Evolutionary conservation across 1,140 invertebrate species (phyloP).

Genomic region (Ephestia elutella): DNA sequence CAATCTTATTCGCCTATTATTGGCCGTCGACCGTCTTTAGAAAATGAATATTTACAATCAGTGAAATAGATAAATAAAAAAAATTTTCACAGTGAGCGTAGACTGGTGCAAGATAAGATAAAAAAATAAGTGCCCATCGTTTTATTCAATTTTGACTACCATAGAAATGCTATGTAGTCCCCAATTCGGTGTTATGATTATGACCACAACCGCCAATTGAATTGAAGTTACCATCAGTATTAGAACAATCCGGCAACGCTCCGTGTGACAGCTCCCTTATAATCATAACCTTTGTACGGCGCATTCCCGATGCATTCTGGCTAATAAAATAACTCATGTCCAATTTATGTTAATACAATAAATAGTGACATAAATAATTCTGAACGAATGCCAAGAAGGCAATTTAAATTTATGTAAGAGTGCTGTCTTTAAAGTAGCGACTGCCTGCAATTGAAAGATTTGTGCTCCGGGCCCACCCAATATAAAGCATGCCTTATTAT

Average conservation of each 20-base stretch:
- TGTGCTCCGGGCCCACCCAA: constrained; percentile 18
- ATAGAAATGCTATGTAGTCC: too few species aligned
- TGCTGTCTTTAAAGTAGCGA: constrained; percentile 34
- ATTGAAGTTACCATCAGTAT: too few species aligned
- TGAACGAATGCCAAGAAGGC: constrained; percentile 51
- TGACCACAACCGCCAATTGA: too few species aligned
- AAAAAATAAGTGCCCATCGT: too few species aligned
- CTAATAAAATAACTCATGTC: constrained; percentile 73
- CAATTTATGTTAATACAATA: constrained; percentile 75
- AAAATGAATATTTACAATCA: too few species aligned
- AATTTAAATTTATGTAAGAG: constrained; percentile 66
- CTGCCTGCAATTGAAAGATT: constrained; percentile 33
- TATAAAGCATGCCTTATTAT: background rate
- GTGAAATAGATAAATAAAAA: too few species aligned
- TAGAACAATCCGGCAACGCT: background rate
- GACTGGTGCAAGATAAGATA: too few species aligned
- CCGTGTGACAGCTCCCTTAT: constrained; percentile 23
- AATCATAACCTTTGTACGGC: constrained; percentile 65
- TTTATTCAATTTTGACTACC: too few species aligned
- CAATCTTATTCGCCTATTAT: too few species aligned
- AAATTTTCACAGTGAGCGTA: too few species aligned
- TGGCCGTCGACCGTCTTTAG: too few species aligned
- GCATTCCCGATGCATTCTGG: constrained; percentile 59
- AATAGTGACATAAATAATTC: constrained; percentile 70
- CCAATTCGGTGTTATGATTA: too few species aligned